Conservation (phyloP, 2,113 vertebrate genomes). For the Prunella himalayana region DNA sequence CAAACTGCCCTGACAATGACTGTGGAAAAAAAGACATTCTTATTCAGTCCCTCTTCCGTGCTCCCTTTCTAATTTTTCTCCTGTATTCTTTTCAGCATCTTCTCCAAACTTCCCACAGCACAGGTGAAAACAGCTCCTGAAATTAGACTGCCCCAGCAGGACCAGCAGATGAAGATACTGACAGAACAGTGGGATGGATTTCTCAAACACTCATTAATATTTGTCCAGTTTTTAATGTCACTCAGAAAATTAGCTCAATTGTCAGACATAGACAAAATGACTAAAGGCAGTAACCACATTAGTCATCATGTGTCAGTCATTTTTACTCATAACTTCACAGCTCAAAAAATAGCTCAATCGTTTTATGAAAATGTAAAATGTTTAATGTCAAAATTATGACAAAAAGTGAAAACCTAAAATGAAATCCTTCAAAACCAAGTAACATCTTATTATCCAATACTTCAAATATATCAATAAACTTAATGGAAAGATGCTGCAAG, state of each 20-base stretch:
- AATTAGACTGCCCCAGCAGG: background rate
- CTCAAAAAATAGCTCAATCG: background rate
- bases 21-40: background rate
- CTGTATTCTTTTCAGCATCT: background rate
- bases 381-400: background rate
- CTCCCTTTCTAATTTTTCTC: too few species aligned
- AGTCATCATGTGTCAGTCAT: background rate
- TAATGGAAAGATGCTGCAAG: background rate
- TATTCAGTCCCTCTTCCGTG: background rate
- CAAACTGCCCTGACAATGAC: background rate
- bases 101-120: background rate
- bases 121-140: background rate
- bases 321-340: background rate
- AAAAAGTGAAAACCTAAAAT: background rate
- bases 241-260: background rate
- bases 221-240: background rate
- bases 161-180: background rate
- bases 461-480: background rate
- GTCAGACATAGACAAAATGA: background rate
- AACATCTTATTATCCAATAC: background rate
- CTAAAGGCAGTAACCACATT: background rate
- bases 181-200: background rate
- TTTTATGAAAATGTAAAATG: background rate
- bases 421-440: background rate
- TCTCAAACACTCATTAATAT: background rate